Evolutionary conservation across 2,113 vertebrate species (phyloP).

Genomic region (Tetrax tetrax): DNA sequence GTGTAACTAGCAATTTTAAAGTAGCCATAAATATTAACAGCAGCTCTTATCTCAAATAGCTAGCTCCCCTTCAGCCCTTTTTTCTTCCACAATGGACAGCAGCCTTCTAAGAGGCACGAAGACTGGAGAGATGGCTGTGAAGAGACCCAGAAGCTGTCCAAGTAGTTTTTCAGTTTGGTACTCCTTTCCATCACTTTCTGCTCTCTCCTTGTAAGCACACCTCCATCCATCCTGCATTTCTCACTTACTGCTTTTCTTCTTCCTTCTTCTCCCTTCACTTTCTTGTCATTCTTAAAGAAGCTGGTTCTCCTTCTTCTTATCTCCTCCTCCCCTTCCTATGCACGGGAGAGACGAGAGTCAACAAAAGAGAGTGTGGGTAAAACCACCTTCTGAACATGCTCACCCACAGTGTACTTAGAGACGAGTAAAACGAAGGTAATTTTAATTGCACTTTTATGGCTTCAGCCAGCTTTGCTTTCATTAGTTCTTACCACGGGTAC

Average conservation of each 20-base stretch:
- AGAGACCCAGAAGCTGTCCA: not conserved
- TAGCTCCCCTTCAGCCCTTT: not conserved
- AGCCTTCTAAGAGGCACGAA: not conserved
- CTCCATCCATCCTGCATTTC: not conserved
- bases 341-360: not conserved
- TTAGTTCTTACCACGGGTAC: rapidly evolving
- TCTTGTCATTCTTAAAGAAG: not conserved
- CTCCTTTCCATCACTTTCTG: not conserved
- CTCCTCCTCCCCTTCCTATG: not conserved
- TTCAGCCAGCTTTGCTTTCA: rapidly evolving
- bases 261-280: not conserved
- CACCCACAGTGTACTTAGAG: not conserved
- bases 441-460: not conserved
- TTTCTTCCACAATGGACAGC: not conserved
- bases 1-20: not conserved
- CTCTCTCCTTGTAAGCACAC: not conserved
- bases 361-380: not conserved
- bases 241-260: not conserved
- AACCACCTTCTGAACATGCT: not conserved
- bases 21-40: not conserved
- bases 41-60: not conserved
- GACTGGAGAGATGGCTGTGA: not conserved
- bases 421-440: not conserved
- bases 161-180: not conserved
- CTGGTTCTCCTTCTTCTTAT: not conserved